Evolutionary conservation across 1,140 invertebrate genomes (phyloP), one percentile per base, ranked within the genome.

Genomic region (Venustaconcha ellipsiformis): DNA sequence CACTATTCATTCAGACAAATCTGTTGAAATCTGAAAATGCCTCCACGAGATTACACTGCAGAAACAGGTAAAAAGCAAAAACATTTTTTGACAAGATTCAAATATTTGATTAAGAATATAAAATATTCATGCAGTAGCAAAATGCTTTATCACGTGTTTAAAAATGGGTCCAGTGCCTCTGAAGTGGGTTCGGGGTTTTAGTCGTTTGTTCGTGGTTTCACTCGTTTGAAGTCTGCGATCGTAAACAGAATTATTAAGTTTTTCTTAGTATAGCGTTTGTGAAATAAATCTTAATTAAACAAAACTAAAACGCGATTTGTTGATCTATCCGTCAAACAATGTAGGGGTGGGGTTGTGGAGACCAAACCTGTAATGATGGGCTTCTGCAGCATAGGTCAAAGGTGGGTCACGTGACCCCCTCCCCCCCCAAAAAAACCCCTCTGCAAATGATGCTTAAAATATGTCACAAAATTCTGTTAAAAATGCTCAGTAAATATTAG

Each of bases 11-110:
- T 70, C 60, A 62, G 62, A 81, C 70, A 70, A 63, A 79, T 67
- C 68, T 60, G 23, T 64, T 72, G 70, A 76, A 72, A 70, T 69
- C 14, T 30, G 14, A 85, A 78, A 62, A 90, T 90, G 90, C 86
- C 88, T 62, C 80, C 84, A 6, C 82, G 80, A 80, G 89, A 91
- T 84, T 91, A 91, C 70, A 82, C 81, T 13, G 87, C 82, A 18
- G 90, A 90, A 71, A 89, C 88, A 84, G 88, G 89, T 90, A 37
- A 37, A 37, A 86, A 80, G 76, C 80, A 68, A 23, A 73, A 62
- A 60, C 14, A 6, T 15, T 63, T 23, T 0, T 17, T 17, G 26
- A 37, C 1, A 8, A 57, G 64, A 23, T 70, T 17, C 57, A 57
- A 14, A 23, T 59, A 57, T 57, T 23, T 23, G 55, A 4, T 57